These are phyloP conservation scores for Luscinia luscinia DNA, from an alignment of 2,797 vertebrate species.

Conservation along the genomic window DNA sequence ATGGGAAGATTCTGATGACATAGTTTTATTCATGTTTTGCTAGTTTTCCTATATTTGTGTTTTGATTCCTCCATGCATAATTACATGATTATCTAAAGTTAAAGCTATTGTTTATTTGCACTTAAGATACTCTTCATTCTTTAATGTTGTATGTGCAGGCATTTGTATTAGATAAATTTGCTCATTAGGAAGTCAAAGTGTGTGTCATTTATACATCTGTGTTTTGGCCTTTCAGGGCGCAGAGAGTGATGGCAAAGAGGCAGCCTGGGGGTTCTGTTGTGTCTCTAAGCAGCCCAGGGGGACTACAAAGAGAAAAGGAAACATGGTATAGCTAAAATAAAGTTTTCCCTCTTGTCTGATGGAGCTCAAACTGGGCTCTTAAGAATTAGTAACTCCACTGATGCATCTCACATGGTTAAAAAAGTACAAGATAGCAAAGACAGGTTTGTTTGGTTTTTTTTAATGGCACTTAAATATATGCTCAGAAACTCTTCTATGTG, in stretches of 20 bases:
- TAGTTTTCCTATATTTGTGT: background rate
- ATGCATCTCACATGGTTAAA: background rate
- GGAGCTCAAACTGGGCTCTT: background rate
- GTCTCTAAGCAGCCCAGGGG: background rate
- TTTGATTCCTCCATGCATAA: background rate
- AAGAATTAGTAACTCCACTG: background rate
- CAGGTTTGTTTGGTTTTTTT: background rate
- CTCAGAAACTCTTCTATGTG: background rate
- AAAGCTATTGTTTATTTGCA: background rate
- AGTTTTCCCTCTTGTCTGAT: background rate
- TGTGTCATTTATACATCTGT: background rate
- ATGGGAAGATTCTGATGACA: background rate
- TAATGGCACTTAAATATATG: background rate
- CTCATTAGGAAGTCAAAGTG: background rate
- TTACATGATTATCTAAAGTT: background rate
- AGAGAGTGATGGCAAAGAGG: background rate
- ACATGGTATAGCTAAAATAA: background rate
- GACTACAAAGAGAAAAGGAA: background rate
- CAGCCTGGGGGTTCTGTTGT: background rate
- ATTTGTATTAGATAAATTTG: background rate
- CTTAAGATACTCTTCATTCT: background rate
- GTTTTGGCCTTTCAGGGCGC: background rate
- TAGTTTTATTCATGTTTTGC: background rate
- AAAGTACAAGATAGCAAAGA: background rate
- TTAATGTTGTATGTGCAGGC: background rate